Evolutionary conservation across 2,113 vertebrate species (phyloP).

Genomic region (Triplophysa siluroides): DNA sequence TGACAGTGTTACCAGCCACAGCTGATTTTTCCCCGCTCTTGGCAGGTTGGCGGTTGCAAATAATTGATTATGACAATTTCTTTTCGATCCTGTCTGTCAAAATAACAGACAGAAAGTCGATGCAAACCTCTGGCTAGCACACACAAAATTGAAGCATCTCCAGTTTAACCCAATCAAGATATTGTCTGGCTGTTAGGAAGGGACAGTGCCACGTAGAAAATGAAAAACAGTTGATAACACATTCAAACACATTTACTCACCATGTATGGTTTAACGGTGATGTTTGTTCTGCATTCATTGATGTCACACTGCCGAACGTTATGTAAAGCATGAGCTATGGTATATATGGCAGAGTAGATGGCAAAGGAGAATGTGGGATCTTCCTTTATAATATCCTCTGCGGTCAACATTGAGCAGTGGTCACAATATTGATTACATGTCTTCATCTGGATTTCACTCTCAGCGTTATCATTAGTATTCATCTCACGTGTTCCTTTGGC

Average conservation of each 20-base stretch:
- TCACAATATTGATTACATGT: conserved; percentile 71
- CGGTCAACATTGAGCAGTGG: conserved; percentile 29
- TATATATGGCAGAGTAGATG: conserved; percentile 74
- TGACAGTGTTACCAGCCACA: no score
- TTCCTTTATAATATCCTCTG: not conserved
- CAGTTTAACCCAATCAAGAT: no score
- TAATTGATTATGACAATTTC: no score
- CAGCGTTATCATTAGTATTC: not conserved
- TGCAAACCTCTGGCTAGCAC: no score
- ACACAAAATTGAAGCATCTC: no score
- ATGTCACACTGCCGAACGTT: conserved; percentile 72
- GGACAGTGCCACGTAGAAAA: not conserved
- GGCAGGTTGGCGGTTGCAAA: no score
- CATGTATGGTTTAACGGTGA: conserved; percentile 74
- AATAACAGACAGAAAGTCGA: no score
- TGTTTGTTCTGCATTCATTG: conserved; percentile 62
- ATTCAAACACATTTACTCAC: conserved; percentile 61
- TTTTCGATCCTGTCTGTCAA: no score
- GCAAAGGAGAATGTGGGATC: conserved; percentile 68
- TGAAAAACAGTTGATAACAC: not conserved
- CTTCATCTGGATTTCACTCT: not conserved
- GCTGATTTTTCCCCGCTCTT: no score
- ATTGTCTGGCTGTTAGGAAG: no score
- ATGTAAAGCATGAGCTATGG: conserved; percentile 78
- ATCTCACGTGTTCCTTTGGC: not conserved